phyloP scores from a whole-genome alignment of 2,113 vertebrate species.

The Psilopsiagon aymara region DNA sequence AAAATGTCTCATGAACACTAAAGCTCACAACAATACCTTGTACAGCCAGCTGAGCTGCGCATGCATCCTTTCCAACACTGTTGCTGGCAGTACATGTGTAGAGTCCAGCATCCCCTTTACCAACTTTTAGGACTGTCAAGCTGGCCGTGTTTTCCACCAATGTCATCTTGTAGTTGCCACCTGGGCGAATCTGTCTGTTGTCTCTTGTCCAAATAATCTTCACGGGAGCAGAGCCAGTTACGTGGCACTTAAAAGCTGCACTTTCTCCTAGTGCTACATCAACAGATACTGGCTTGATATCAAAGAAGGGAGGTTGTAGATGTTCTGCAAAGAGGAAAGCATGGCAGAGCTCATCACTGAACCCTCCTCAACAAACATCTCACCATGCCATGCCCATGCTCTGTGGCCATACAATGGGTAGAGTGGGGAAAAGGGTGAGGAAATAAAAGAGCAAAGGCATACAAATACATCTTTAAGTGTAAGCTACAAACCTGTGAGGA shows the following conservation, averaged over 20 bases:
- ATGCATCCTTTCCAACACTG: constrained; percentile 89
- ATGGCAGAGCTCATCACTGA: constrained; percentile 8
- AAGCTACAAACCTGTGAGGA: constrained; percentile 88
- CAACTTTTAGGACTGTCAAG: constrained; percentile 88
- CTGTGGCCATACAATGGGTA: not conserved
- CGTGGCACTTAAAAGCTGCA: constrained; percentile 90
- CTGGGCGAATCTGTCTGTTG: constrained; percentile 92
- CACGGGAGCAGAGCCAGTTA: constrained; percentile 90
- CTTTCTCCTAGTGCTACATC: constrained; percentile 87
- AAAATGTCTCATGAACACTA: not conserved
- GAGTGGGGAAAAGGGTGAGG: not conserved
- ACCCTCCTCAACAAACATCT: not conserved
- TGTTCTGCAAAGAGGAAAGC: constrained; percentile 84
- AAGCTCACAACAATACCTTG: constrained; percentile 85
- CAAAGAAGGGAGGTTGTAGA: constrained; percentile 91
- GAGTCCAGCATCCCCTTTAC: constrained; percentile 87
- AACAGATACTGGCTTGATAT: constrained; percentile 85
- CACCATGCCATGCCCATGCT: not conserved
- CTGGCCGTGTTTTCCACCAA: constrained; percentile 85
- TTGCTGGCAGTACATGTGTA: constrained; percentile 94
- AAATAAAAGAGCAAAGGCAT: not conserved
- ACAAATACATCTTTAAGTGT: not conserved
- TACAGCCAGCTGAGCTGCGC: constrained; percentile 87
- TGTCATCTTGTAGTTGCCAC: constrained; percentile 94
- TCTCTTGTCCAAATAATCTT: constrained; percentile 98